Conservation (phyloP, 2,888 invertebrate genomes). For the Thymelicus sylvestris region DNA sequence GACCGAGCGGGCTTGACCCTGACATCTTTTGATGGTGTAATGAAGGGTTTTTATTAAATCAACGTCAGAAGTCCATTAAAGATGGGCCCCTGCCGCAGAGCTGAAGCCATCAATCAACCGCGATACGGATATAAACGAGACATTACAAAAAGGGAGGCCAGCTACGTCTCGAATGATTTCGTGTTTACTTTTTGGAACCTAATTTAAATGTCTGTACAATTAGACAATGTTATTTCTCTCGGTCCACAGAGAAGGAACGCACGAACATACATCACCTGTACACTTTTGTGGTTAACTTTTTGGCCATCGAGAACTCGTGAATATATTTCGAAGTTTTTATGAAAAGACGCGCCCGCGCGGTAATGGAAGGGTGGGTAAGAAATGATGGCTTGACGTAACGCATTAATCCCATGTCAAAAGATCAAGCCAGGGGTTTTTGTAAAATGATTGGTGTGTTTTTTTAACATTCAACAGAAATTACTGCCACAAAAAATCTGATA, state of each 20-base stretch:
- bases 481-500: too few relatives aligned
- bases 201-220: conserved; percentile 38
- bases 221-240: conserved; percentile 33
- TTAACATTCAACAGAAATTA: too few relatives aligned
- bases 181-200: conserved; percentile 43
- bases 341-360: conserved; percentile 25
- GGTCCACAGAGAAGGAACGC: neutral
- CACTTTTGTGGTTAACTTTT: conserved; percentile 28
- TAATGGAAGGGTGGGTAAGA: conserved; percentile 47
- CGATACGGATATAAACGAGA: conserved; percentile 61
- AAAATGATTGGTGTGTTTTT: conserved; percentile 14
- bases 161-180: conserved; percentile 39
- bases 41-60: conserved; percentile 84
- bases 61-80: conserved; percentile 82
- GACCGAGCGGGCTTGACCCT: conserved; percentile 50
- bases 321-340: conserved; percentile 23
- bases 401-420: conserved; percentile 49
- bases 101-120: conserved; percentile 72
- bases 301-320: conserved; percentile 12
- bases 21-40: conserved; percentile 68
- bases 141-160: conserved; percentile 49
- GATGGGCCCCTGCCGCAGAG: conserved; percentile 58
- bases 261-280: conserved; percentile 29
- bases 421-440: conserved; percentile 17
- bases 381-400: conserved; percentile 48